Percentiles rank a stretch among this genome's conserved stretches.
phyloP scores from a whole-genome alignment of 2,888 invertebrate genomes.

The Pseudococcus longispinus region DNA sequence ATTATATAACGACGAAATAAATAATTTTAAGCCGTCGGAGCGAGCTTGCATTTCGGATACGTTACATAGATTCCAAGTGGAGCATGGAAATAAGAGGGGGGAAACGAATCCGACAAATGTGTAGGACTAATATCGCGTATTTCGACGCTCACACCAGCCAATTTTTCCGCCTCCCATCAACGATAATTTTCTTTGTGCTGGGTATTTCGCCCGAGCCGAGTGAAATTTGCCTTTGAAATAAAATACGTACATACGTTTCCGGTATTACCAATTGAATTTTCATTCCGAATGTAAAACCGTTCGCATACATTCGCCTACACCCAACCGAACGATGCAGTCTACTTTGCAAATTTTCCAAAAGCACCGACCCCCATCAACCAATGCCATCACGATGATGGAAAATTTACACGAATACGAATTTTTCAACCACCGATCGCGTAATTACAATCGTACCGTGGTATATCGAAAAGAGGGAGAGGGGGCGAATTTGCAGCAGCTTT shows the following conservation, averaged over 20 bases:
- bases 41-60: slow-evolving; percentile 11
- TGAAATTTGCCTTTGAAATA: slow-evolving; percentile 12
- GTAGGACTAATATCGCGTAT: background rate
- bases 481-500: background rate
- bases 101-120: background rate
- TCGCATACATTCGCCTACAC: background rate
- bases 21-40: slow-evolving; percentile 2
- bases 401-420: background rate
- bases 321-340: background rate
- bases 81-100: background rate
- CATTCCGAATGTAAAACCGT: background rate
- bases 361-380: background rate
- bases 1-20: slow-evolving; percentile 7
- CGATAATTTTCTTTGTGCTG: slow-evolving; percentile 20
- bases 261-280: slow-evolving; percentile 3
- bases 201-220: background rate
- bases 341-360: background rate
- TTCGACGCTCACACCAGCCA: background rate
- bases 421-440: background rate
- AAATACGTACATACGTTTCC: slow-evolving; percentile 16
- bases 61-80: background rate
- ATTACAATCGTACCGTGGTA: background rate
- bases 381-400: background rate
- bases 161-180: background rate
- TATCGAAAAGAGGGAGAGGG: background rate